Evolutionary conservation across 2,888 invertebrate genomes (phyloP).

Genomic region (Crematogaster levior): DNA sequence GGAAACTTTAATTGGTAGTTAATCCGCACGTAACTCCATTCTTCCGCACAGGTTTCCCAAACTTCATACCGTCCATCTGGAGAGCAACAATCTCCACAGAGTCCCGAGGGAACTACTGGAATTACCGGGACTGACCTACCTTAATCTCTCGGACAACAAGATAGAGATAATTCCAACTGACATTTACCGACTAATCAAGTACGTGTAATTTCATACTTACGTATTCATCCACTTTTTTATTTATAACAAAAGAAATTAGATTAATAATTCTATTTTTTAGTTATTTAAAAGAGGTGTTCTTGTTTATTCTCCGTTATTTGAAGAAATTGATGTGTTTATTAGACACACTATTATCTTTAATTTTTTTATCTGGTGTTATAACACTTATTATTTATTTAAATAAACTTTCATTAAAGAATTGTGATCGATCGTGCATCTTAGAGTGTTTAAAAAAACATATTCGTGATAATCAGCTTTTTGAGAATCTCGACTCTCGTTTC

Average conservation of each 20-base stretch:
- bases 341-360: neutral
- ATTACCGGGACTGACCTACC: conserved; percentile 88
- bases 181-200: conserved; percentile 88
- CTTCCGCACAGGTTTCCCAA: conserved; percentile 78
- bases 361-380: neutral
- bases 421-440: neutral
- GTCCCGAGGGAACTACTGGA: conserved; percentile 89
- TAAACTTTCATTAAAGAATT: neutral
- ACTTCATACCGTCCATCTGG: conserved; percentile 82
- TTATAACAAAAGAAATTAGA: neutral
- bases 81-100: conserved; percentile 87
- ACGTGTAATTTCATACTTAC: conserved; percentile 79
- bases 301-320: neutral
- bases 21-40: conserved; percentile 40
- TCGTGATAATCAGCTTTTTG: neutral
- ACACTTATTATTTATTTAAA: neutral
- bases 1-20: conserved; percentile 40
- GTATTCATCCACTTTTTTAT: neutral
- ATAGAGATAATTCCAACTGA: conserved; percentile 89
- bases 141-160: conserved; percentile 90
- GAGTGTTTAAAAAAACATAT: neutral
- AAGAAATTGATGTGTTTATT: neutral
- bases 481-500: neutral
- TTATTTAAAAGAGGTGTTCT: neutral
- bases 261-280: neutral